Evolutionary conservation across 2,888 invertebrate species (phyloP).

Genomic region (Dromius quadrimaculatus): DNA sequence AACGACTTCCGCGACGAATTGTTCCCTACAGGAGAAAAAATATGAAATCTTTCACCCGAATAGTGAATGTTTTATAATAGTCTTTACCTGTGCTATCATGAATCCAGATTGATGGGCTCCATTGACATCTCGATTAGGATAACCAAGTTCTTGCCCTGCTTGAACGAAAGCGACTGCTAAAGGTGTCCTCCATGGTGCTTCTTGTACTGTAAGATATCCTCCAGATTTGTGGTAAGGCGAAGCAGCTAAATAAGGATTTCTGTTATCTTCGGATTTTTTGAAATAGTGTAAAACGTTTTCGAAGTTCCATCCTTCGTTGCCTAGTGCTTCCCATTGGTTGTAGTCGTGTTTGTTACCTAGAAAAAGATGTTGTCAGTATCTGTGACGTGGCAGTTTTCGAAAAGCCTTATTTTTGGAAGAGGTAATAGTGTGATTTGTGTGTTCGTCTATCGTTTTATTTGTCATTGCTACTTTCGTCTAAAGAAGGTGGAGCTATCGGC

Average conservation of each 20-base stretch:
- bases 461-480: no score
- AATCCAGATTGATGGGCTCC: slow-evolving; percentile 86
- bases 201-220: slow-evolving; percentile 83
- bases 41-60: background rate
- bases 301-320: slow-evolving; percentile 92
- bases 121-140: slow-evolving; percentile 85
- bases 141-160: slow-evolving; percentile 85
- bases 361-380: background rate
- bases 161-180: slow-evolving; percentile 86
- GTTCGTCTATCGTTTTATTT: no score
- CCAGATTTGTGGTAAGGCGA: slow-evolving; percentile 79
- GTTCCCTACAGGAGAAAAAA: background rate
- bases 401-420: no score
- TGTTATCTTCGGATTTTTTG: slow-evolving; percentile 89
- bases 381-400: no score
- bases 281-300: slow-evolving; percentile 88
- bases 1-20: slow-evolving; percentile 75
- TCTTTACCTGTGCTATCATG: slow-evolving; percentile 88
- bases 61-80: background rate
- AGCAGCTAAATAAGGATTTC: slow-evolving; percentile 83
- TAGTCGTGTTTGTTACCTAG: slow-evolving; percentile 78
- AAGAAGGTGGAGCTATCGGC: no score
- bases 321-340: slow-evolving; percentile 87
- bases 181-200: slow-evolving; percentile 87
- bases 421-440: no score